Evolutionary conservation across 1,140 invertebrate genomes (phyloP).

Genomic region (Pogonomyrmex barbatus): DNA sequence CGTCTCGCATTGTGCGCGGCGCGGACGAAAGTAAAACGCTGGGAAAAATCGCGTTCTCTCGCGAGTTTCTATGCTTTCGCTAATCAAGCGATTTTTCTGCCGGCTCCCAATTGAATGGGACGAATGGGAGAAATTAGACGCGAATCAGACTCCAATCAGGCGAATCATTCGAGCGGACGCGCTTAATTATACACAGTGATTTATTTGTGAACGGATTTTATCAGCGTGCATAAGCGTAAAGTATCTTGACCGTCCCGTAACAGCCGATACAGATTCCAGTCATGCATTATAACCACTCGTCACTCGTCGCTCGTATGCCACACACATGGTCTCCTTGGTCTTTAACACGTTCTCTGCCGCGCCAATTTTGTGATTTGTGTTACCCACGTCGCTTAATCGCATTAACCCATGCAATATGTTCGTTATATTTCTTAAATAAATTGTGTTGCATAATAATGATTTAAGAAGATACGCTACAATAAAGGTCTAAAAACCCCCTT

Average conservation of each 20-base stretch:
- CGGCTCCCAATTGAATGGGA: slow-evolving; percentile 25
- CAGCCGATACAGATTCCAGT: neutral
- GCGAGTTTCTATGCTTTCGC: slow-evolving; percentile 57
- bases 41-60: slow-evolving; percentile 26
- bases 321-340: neutral
- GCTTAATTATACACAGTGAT: neutral
- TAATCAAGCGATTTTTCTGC: slow-evolving; percentile 42
- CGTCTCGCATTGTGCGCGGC: slow-evolving; percentile 20
- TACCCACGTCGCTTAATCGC: no score
- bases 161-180: neutral
- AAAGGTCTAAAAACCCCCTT: no score
- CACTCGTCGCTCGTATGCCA: neutral
- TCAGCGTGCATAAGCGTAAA: neutral
- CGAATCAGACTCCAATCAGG: neutral
- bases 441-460: no score
- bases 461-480: no score
- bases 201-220: slow-evolving; percentile 11
- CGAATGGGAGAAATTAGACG: slow-evolving; percentile 35
- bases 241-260: neutral
- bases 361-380: no score
- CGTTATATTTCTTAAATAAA: no score
- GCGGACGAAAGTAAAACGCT: slow-evolving; percentile 52
- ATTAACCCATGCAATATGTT: no score
- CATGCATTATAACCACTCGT: neutral
- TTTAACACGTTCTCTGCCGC: neutral